Base-by-base conservation (phyloP, 1,140 invertebrate species). In the Drosophila quadrilineata region DNA sequence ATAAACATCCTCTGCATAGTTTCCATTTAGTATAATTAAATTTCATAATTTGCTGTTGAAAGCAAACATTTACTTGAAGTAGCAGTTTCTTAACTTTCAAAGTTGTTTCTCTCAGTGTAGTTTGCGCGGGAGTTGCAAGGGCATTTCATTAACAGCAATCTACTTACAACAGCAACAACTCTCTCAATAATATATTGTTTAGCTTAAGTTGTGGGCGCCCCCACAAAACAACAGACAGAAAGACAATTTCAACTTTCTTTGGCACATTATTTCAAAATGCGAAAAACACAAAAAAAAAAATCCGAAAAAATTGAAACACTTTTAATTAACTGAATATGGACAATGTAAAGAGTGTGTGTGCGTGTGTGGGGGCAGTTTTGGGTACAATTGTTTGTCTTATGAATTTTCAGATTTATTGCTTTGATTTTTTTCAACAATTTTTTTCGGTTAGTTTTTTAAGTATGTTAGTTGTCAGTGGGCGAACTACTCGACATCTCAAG, bases 291-390 rank as follows among this genome's bases (percentile, higher is more conserved):
- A n/a, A n/a, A n/a, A n/a, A n/a, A 17, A 28, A 12, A 40, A 38
- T 28, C 12, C 3, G n/a, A 28, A 19, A 24, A 17, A 64, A 33
- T 16, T 45, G 45, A 63, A 68, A 48, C 70, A 72, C 70, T 69
- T 74, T 85, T 84, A 84, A 85, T 84, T 84, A 79, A 85, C 79
- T 57, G 66, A 67, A 75, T 68, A 63, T 48, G 66, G 46, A 54
- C 54, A 60, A 62, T 63, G 29, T 50, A 49, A 41, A 52, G 3
- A 5, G 48, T 16, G n/a, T n/a, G n/a, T n/a, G n/a, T n/a, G n/a
- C n/a, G n/a, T 40, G 52, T 72, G 45, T 43, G 28, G 33, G 38
- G 31, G 16, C 22, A 28, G 8, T 49, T 41, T 35, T 35, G 50
- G 29, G 48, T 53, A 60, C 16, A 40, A 63, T 48, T 45, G 29